Conservation (phyloP, 2,888 invertebrate genomes). For the Lycia hirtaria region DNA sequence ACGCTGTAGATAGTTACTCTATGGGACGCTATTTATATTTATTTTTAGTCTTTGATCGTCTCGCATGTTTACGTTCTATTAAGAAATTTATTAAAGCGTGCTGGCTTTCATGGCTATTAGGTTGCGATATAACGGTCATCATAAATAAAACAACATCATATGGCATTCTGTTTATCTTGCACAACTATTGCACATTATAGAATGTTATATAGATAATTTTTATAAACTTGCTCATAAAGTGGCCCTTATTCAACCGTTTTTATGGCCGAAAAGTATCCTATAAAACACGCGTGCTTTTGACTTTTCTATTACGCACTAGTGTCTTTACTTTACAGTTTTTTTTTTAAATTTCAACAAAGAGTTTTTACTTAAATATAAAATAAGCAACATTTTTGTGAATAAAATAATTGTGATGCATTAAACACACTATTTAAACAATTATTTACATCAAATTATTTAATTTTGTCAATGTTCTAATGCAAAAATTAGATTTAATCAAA, state of each 20-base stretch:
- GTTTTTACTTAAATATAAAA: too few relatives aligned
- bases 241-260: background rate
- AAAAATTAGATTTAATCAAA: too few relatives aligned
- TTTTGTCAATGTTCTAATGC: too few relatives aligned
- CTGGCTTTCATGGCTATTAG: conserved; percentile 21
- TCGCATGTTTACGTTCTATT: conserved; percentile 31
- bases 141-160: conserved; percentile 34
- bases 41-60: conserved; percentile 35
- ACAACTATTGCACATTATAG: conserved; percentile 17
- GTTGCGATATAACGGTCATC: conserved; percentile 29
- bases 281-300: too few relatives aligned
- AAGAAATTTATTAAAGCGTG: conserved; percentile 30
- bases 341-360: too few relatives aligned
- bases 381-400: too few relatives aligned
- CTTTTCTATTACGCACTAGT: too few relatives aligned
- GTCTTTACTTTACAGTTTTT: too few relatives aligned
- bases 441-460: too few relatives aligned
- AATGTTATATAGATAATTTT: conserved; percentile 14
- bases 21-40: conserved; percentile 26
- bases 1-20: conserved; percentile 13
- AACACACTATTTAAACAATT: too few relatives aligned
- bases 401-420: too few relatives aligned
- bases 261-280: too few relatives aligned
- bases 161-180: conserved; percentile 27
- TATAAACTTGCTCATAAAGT: background rate